Base-by-base conservation (phyloP, 1,140 invertebrate genomes). In the Anoplolepis gracilipes region DNA sequence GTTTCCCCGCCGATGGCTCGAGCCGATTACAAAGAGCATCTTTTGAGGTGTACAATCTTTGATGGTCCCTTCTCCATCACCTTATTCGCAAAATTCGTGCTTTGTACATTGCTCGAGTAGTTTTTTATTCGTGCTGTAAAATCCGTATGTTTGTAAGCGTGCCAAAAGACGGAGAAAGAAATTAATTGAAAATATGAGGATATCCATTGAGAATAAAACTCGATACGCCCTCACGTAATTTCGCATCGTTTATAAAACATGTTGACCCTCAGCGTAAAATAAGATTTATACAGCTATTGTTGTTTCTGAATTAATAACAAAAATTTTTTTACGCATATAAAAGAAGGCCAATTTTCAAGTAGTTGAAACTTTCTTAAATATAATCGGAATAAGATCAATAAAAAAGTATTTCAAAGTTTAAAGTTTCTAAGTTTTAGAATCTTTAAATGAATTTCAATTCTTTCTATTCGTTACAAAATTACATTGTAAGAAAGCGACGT, bases 21-120 rank as follows among this genome's bases (percentile, higher is more conserved):
- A 64, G 76, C 87, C 90, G 87, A 91, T 91, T 90, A 90, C 90
- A 90, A 90, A 90, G 87, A 87, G 33, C 69, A 62, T 62, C 59
- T 73, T 90, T 89, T 67, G 61, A 89, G 57, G 57, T 46, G 55
- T 30, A n/a, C 61, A 36, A 19, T 42, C 78, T 82, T 82, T 73
- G 67, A 72, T 25, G 39, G 55, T 39, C 46, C 46, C 88, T 89
- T 67, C 78, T 87, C 57, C 75, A 42, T 69, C 77, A 33, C 62
- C 53, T 76, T 77, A 87, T 87, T 76, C 85, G 76, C 76, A 59
- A 81, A 81, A 89, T 73, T 90, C 89, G 33, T 88, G 61, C 87
- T 87, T 61, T 46, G 39, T 81, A 57, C 55, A 69, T 59, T 30
- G 25, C 67, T 62, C 72, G 42, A 49, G 28, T n/a, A 28, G 55